A percentile compares a stretch with the other conserved stretches of the same genome.
Conservation (phyloP, 2,113 vertebrate species). For the Misgurnus anguillicaudatus region DNA sequence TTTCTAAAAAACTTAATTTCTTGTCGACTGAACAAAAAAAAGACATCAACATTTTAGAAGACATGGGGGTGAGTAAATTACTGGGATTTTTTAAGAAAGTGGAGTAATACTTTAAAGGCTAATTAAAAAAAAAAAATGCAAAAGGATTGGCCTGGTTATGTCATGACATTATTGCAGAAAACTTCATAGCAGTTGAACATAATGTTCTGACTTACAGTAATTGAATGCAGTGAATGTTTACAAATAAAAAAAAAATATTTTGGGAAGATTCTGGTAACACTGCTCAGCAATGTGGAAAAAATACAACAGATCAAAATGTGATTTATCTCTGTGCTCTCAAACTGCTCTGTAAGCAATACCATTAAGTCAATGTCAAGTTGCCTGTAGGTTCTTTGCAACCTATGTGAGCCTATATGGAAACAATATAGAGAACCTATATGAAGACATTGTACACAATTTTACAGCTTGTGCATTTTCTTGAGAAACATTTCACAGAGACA, state of each 20-base stretch:
- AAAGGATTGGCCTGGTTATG: not conserved
- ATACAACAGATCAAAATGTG: not conserved
- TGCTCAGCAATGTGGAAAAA: not conserved
- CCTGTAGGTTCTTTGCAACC: not conserved
- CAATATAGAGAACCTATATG: not conserved
- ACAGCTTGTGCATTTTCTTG: not conserved
- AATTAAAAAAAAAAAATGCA: not conserved
- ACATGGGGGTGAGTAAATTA: no score
- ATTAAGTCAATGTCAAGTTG: not conserved
- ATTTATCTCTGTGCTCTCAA: not conserved
- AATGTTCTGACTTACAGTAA: not conserved
- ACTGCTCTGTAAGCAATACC: not conserved
- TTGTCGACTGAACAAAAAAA: no score
- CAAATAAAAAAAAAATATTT: not conserved
- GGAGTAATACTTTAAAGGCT: no score
- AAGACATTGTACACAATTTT: not conserved
- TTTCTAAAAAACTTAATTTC: no score
- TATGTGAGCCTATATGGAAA: not conserved
- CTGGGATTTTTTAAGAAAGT: no score
- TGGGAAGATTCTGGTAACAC: not conserved
- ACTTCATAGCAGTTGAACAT: slow-evolving; percentile 1
- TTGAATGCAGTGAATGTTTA: not conserved
- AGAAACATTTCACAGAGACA: not conserved
- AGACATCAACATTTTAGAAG: no score
- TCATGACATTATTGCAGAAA: not conserved